These are phyloP conservation scores for Antigone vipio DNA, from an alignment of 2,113 vertebrate species.

Conservation along the genomic window DNA sequence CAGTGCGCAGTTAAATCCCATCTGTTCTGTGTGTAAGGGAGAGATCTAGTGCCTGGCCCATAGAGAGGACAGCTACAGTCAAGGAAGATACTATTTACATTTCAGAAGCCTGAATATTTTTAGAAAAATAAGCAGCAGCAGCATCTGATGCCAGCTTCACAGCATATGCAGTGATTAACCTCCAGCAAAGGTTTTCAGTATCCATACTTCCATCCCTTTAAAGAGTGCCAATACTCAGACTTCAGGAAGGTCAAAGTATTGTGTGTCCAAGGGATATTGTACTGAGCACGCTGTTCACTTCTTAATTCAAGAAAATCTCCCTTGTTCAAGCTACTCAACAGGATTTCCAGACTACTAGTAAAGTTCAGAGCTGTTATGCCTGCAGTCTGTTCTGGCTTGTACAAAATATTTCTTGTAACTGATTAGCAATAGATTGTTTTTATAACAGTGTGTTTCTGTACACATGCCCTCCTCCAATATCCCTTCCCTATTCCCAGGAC, in stretches of 20 bases:
- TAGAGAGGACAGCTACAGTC: neutral
- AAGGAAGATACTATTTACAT: neutral
- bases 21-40: neutral
- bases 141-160: neutral
- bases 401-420: neutral
- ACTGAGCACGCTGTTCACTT: neutral
- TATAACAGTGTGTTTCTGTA: neutral
- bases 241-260: neutral
- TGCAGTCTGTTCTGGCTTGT: neutral
- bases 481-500: constrained; percentile 25
- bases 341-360: neutral
- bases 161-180: neutral
- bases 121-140: neutral
- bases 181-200: neutral
- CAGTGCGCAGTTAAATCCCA: neutral
- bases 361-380: neutral
- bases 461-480: neutral
- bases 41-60: neutral
- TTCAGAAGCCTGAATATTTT: neutral
- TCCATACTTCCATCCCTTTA: neutral
- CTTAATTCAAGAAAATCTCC: neutral
- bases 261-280: neutral
- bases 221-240: neutral
- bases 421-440: constrained; percentile 36
- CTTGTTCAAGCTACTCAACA: neutral